Evolutionary conservation across 1,140 invertebrate genomes (phyloP).

Genomic region (Colletes latitarsis): DNA sequence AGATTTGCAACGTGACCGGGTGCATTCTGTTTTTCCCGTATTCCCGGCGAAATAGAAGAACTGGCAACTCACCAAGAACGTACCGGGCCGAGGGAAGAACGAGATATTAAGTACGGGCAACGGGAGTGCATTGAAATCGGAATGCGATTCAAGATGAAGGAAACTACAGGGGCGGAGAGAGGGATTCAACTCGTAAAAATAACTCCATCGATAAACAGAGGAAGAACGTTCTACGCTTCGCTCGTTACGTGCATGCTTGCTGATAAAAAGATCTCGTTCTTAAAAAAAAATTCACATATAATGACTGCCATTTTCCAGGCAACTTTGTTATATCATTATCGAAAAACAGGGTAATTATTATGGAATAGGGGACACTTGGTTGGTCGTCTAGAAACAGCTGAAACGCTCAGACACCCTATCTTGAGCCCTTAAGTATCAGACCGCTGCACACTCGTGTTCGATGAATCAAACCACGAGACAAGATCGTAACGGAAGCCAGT

Average conservation of each 20-base stretch:
- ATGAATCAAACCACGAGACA: no score
- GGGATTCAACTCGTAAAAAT: background rate
- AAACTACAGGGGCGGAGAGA: background rate
- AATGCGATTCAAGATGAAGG: background rate
- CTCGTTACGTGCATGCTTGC: background rate
- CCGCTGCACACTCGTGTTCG: no score
- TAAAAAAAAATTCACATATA: no score
- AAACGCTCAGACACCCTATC: no score
- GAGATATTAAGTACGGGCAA: background rate
- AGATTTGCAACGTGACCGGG: constrained; percentile 20
- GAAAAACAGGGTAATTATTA: no score
- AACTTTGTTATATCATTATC: no score
- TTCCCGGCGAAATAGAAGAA: background rate
- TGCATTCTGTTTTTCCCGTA: background rate
- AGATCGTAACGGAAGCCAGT: no score
- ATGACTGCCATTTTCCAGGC: no score
- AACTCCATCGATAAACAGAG: background rate
- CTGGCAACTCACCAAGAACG: constrained; percentile 12
- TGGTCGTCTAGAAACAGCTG: no score
- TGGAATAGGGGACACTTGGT: no score
- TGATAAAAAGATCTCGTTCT: no score
- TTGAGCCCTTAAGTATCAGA: no score
- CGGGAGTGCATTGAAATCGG: background rate
- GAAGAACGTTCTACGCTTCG: background rate
- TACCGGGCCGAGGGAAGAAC: background rate